phyloP scores from a whole-genome alignment of 2,113 vertebrate species.

The Gallinago media region DNA sequence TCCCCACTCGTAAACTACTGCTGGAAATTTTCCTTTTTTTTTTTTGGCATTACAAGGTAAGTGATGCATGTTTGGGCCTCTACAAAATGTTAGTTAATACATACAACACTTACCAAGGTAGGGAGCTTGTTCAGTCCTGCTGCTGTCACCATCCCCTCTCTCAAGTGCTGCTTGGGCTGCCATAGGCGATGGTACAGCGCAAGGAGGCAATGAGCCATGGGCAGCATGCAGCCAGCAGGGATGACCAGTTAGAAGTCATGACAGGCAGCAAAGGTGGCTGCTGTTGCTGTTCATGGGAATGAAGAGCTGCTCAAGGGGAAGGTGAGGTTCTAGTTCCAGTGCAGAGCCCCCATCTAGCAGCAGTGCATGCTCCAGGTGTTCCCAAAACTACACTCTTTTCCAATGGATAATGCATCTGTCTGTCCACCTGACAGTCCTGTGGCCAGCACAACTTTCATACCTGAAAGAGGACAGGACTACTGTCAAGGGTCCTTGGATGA shows the following conservation, averaged over 20 bases:
- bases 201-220: background rate
- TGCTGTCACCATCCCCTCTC: background rate
- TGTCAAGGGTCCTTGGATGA: background rate
- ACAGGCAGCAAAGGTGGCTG: background rate
- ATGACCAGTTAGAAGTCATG: background rate
- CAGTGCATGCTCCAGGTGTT: accelerated
- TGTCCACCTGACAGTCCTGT: background rate
- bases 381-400: background rate
- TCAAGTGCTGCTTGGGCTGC: background rate
- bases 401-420: background rate
- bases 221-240: background rate
- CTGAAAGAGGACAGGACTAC: background rate
- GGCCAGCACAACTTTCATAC: background rate
- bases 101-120: background rate
- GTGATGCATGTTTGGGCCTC: background rate
- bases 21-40: background rate
- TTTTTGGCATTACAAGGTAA: background rate
- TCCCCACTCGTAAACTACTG: background rate
- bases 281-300: background rate
- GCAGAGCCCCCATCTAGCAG: background rate
- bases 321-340: background rate
- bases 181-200: background rate
- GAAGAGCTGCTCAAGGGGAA: background rate
- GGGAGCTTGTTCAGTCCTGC: background rate
- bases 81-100: background rate